Evolutionary conservation across 2,888 invertebrate species (phyloP).

Genomic region (Chrysomela aeneicollis): DNA sequence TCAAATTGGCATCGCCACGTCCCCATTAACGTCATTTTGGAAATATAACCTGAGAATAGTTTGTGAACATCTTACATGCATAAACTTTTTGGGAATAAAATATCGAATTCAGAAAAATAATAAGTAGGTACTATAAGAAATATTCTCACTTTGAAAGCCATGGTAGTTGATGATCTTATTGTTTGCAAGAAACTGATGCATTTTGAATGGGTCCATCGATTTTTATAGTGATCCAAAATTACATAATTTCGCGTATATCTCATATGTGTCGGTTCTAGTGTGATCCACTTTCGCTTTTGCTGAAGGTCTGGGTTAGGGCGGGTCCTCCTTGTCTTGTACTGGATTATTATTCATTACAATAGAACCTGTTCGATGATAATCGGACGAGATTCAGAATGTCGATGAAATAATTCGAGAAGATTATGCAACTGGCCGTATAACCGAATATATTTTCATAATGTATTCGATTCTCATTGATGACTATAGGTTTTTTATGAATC

Average conservation of each 20-base stretch:
- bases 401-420: not conserved
- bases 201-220: constrained; percentile 39
- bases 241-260: constrained; percentile 35
- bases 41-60: too few species aligned
- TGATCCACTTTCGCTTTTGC: constrained; percentile 58
- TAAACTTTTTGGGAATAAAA: too few species aligned
- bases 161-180: constrained; percentile 45
- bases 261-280: constrained; percentile 36
- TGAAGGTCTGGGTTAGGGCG: constrained; percentile 60
- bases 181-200: constrained; percentile 51
- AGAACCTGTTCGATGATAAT: constrained; percentile 7
- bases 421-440: not conserved
- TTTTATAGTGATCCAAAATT: constrained; percentile 51
- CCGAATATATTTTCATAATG: not conserved
- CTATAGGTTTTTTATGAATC: not conserved
- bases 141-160: constrained; percentile 56
- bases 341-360: constrained; percentile 28
- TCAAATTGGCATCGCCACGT: too few species aligned
- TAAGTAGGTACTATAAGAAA: too few species aligned
- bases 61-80: too few species aligned
- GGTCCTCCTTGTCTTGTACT: constrained; percentile 29
- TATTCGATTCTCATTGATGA: not conserved
- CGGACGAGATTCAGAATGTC: not conserved
- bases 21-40: too few species aligned
- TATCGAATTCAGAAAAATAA: too few species aligned